Evolutionary conservation across 2,113 vertebrate genomes (phyloP), one percentile per base, ranked within the genome.

Genomic region (Mesembrinibis cayennensis): DNA sequence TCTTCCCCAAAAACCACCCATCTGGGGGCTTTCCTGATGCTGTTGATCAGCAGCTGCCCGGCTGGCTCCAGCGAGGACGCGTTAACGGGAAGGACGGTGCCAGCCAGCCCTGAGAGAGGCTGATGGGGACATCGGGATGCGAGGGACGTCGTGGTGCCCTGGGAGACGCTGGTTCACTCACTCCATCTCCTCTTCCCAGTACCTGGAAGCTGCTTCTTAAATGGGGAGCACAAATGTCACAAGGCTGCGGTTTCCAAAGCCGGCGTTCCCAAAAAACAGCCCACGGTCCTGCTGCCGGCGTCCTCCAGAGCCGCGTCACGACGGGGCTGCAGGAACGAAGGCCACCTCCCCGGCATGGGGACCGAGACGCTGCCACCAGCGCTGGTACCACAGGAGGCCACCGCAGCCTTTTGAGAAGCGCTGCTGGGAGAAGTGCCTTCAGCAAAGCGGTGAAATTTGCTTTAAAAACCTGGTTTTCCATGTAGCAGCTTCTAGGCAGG

Each of bases 401-500:
- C 27, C 26, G 6, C 38, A 55, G 42, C 18, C 50, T 59, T 21
- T 8, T 3, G 59, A 55, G 38, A 29, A 78, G n/a, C 40, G 10
- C 50, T 42, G 26, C 25, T 26, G 63, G 72, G 50, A 42, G 42
- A 55, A 49, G 30, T 1, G 22, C 26, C 70, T 44, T 15, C 19
- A 9, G 55, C 50, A 15, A 32, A 36, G 38, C 3, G 3, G 2
- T 20, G 50, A 26, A 15, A 38, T 49, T 47, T 2, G 9, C 53
- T 49, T 47, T 19, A 12, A 65, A 69, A 27, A 7, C 20, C 38
- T 0, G 5, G 0, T 70, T 87, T 76, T 61, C 45, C 3, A 6
- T 0, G 0, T 1, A 3, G 27, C 34, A 19, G 9, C 63, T n/a
- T n/a, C 0, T 1, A 40, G 59, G 76, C 29, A 32, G 66, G 55